These are phyloP conservation scores for Rotaria sp. DNA, from an alignment of 2,888 invertebrate species.

Conservation along the genomic window DNA sequence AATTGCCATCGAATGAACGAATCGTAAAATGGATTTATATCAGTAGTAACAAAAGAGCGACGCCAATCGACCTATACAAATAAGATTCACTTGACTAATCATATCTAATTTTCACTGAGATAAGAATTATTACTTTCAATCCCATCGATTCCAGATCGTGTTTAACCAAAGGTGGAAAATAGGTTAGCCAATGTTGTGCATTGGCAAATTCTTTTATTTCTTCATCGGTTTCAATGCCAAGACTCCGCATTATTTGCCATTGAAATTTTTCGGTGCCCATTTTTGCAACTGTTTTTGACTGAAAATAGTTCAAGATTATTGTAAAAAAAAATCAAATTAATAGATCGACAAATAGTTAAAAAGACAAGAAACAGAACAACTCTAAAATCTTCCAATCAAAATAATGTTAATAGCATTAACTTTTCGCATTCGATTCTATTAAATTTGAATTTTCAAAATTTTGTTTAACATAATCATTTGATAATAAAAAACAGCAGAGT, in stretches of 20 bases:
- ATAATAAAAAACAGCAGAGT: no score
- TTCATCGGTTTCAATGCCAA: conserved; percentile 73
- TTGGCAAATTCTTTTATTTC: conserved; percentile 86
- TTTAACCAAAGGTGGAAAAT: conserved; percentile 84
- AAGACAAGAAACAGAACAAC: no score
- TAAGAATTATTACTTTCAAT: conserved; percentile 64
- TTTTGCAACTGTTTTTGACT: conserved; percentile 78
- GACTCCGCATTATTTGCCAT: conserved; percentile 94
- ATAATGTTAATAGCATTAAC: no score
- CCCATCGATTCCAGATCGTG: conserved; percentile 81
- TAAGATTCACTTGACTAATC: no score
- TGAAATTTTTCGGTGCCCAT: conserved; percentile 80
- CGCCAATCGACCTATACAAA: conserved; percentile 82
- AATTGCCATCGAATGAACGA: conserved; percentile 97
- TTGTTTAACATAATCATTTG: no score
- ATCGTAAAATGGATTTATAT: conserved; percentile 91
- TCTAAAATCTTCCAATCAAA: no score
- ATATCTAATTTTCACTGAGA: no score
- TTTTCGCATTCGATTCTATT: no score
- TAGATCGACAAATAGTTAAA: no score
- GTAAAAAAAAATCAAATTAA: no score
- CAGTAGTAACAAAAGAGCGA: conserved; percentile 93
- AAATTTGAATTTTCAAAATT: no score
- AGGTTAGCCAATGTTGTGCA: conserved; percentile 83
- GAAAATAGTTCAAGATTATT: background rate